Evolutionary conservation across 2,797 vertebrate species (phyloP), one percentile per base, ranked within the genome.

Genomic region (Agapornis canus): DNA sequence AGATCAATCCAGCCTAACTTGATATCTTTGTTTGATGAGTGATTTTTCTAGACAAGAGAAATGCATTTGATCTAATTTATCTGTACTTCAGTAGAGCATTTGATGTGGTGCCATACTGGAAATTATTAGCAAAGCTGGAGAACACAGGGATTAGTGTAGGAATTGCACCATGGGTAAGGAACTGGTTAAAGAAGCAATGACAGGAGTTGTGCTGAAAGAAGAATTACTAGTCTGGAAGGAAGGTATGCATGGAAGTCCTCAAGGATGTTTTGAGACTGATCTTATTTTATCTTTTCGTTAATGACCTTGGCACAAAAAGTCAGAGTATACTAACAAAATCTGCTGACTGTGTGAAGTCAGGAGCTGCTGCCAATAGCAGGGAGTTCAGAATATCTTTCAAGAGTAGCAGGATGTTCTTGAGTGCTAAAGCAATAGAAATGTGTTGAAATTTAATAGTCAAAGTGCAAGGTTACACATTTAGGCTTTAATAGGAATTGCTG

Each of bases 261-360:
- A 88, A 91, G 87, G 79, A 88, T 83, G 70, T 86, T 88, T 94
- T 81, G n/a, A 88, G 61, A 72, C 77, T 54, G 72, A 91, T 94
- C 94, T 94, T 91, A 71, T 92, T 96, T 92, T 83, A 92, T 80
- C 60, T 87, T 94, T 91, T 86, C 72, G 65, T 94, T 96, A 96
- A 94, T 76, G 88, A 96, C 95, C 93, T 95, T 94, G 65, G 91
- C 91, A 90, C 49, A 90, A 88, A 83, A 95, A 94, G 85, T 89
- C 89, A 88, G 49, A 81, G 39, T 66, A 83, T 59, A 90, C 93
- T 90, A 95, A 95, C 42, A 90, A 88, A 88, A 94, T 91, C 80
- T 95, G 93, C 94, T 95, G 94, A 95, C 61, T 18, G 0, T 57
- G 86, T 85, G 91, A 95, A 95, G 61, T 78, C 77, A 47, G 87